Percentiles rank a stretch among this genome's conserved stretches.
These are phyloP conservation scores for Centropus unirufus DNA, from an alignment of 2,113 vertebrate genomes.

Conservation along the genomic window DNA sequence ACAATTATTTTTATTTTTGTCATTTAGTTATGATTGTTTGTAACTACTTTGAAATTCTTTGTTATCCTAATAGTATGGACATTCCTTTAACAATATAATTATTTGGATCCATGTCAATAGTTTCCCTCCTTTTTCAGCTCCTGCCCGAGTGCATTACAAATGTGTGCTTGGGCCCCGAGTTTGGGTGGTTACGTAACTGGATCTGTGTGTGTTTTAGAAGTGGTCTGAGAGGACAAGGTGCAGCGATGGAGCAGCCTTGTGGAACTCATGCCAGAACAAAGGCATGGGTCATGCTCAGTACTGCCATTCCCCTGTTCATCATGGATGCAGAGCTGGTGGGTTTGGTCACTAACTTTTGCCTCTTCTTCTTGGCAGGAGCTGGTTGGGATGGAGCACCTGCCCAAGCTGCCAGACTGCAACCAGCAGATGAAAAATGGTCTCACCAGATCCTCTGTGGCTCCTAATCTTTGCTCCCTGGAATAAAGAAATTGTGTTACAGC, in stretches of 20 bases:
- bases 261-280: background rate
- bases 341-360: background rate
- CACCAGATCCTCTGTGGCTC: background rate
- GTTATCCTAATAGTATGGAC: background rate
- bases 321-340: background rate
- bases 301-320: background rate
- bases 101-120: background rate
- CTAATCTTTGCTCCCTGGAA: background rate
- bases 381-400: background rate
- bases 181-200: background rate
- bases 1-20: background rate
- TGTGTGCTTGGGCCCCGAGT: background rate
- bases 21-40: background rate
- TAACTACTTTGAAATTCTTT: background rate
- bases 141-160: background rate
- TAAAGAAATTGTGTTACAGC: background rate
- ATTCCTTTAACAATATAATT: background rate
- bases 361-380: background rate
- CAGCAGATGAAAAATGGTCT: background rate
- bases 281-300: background rate
- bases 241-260: background rate
- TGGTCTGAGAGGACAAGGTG: background rate
- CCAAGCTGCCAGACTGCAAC: background rate
- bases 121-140: background rate
- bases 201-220: background rate